Percentiles rank a stretch among this genome's conserved stretches.
phyloP scores from a whole-genome alignment of 2,797 vertebrate genomes.

The Falco naumanni region DNA sequence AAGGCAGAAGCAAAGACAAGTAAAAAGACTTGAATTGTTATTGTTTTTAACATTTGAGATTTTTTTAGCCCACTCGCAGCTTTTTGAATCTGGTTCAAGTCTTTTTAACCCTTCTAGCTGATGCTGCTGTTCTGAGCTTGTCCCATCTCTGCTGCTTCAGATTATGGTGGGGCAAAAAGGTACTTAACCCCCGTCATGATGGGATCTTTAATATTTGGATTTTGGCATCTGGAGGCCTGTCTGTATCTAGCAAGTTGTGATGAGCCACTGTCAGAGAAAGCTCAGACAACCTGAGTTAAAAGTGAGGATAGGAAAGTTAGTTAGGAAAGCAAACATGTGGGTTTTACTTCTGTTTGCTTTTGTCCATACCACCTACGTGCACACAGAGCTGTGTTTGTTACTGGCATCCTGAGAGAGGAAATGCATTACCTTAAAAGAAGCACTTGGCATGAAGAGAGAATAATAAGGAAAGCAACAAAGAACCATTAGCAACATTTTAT shows the following conservation, averaged over 20 bases:
- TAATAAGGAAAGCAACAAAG: slow-evolving; percentile 44
- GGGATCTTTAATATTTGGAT: not conserved
- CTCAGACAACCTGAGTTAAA: not conserved
- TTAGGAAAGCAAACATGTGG: not conserved
- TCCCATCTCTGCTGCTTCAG: not conserved
- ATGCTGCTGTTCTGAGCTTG: not conserved
- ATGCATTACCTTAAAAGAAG: slow-evolving; percentile 47
- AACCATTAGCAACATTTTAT: slow-evolving; percentile 11
- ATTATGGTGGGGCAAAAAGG: not conserved
- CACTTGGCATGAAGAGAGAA: slow-evolving; percentile 30
- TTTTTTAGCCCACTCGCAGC: not conserved
- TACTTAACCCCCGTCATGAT: not conserved
- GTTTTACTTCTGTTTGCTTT: slow-evolving; percentile 2
- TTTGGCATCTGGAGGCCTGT: not conserved
- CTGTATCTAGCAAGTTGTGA: not conserved
- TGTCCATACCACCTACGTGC: not conserved
- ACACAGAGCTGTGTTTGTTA: slow-evolving; percentile 17
- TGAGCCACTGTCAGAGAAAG: not conserved
- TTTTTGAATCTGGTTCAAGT: not conserved
- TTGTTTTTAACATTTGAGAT: not conserved
- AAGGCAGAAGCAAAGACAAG: not conserved
- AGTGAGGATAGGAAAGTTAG: not conserved
- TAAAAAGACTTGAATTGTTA: not conserved
- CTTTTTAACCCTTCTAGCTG: not conserved
- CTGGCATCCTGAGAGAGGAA: not conserved